phyloP scores from a whole-genome alignment of 2,888 invertebrate species.

The Tipula vernalis region DNA sequence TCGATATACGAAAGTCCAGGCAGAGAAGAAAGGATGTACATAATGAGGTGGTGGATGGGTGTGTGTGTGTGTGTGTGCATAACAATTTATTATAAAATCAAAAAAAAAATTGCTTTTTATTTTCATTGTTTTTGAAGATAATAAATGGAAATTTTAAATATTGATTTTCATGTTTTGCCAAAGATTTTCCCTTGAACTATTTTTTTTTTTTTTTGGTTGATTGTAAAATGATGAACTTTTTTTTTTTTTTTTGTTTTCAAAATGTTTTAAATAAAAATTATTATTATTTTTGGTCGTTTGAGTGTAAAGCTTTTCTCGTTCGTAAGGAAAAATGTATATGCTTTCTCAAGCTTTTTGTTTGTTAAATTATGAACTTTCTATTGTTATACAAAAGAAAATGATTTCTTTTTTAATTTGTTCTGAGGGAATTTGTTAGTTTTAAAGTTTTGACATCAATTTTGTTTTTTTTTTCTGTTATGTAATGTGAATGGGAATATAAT shows the following conservation, averaged over 20 bases:
- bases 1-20: not conserved
- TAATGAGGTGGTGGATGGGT: not conserved
- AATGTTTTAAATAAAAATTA: not conserved
- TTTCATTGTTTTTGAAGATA: constrained; percentile 4
- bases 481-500: not conserved
- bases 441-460: not conserved
- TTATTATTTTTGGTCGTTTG: not conserved
- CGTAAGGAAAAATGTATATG: not conserved
- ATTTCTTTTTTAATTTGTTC: not conserved
- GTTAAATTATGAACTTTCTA: not conserved
- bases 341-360: not conserved
- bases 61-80: not conserved
- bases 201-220: not conserved
- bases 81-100: not conserved
- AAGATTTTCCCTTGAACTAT: not conserved
- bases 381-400: not conserved
- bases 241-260: not conserved
- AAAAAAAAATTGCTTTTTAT: not conserved
- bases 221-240: not conserved
- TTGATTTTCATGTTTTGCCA: not conserved
- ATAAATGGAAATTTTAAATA: not conserved
- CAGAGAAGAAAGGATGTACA: not conserved
- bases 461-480: not conserved
- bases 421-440: not conserved
- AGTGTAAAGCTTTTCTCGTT: not conserved